phyloP scores from a whole-genome alignment of 1,140 invertebrate species.

The Triops cancriformis region DNA sequence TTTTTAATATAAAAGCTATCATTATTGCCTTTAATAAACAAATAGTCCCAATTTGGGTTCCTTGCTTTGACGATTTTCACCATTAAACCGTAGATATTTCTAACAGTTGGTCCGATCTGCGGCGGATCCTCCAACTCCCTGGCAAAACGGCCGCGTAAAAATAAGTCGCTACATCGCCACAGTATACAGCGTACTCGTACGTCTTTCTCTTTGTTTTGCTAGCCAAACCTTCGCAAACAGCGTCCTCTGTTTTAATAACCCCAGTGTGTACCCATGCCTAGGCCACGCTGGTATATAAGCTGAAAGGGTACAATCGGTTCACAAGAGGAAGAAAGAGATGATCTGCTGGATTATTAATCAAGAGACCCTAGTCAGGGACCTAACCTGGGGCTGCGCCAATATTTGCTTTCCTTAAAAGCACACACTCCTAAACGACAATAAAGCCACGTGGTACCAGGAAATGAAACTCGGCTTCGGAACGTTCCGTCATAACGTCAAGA shows the following conservation, averaged over 20 bases:
- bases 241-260: neutral
- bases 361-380: neutral
- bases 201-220: neutral
- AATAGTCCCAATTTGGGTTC: too few relatives aligned
- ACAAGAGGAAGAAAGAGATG: neutral
- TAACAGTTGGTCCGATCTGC: too few relatives aligned
- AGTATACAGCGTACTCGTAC: neutral
- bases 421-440: neutral
- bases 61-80: too few relatives aligned
- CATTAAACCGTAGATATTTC: too few relatives aligned
- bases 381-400: neutral
- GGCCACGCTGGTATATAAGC: neutral
- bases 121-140: too few relatives aligned
- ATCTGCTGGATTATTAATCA: neutral
- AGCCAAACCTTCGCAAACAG: neutral
- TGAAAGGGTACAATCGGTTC: neutral
- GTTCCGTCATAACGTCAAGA: neutral
- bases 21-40: too few relatives aligned
- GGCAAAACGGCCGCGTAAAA: too few relatives aligned
- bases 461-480: neutral
- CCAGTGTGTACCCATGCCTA: neutral
- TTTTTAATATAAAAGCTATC: too few relatives aligned
- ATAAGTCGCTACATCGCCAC: too few relatives aligned
- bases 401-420: neutral
- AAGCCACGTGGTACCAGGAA: neutral